Conservation (phyloP, 2,888 invertebrate species). For the Ichneumon xanthorius region DNA sequence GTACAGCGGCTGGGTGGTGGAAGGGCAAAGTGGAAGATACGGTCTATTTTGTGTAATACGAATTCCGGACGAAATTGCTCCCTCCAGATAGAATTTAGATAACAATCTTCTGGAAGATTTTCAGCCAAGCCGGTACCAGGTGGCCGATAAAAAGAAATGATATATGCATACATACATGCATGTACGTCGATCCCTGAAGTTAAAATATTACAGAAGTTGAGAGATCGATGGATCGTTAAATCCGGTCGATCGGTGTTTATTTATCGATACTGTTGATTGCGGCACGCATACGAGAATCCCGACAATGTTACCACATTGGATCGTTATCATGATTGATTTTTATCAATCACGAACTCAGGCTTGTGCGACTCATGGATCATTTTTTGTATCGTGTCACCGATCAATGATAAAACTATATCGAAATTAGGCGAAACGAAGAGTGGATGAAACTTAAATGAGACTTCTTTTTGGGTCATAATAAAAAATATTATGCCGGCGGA, state of each 20-base stretch:
- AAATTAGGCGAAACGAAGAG: neutral
- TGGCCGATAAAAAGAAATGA: neutral
- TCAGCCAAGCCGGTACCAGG: slow-evolving; percentile 5
- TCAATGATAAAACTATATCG: slow-evolving; percentile 7
- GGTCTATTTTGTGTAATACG: slow-evolving; percentile 70
- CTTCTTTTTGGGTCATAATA: neutral
- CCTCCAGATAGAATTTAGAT: slow-evolving; percentile 54
- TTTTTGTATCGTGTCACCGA: neutral
- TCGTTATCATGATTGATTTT: slow-evolving; percentile 34
- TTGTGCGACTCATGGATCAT: neutral
- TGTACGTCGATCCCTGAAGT: neutral
- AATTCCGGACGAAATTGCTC: slow-evolving; percentile 76
- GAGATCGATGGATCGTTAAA: neutral
- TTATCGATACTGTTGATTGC: neutral
- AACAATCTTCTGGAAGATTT: slow-evolving; percentile 40
- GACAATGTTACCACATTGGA: neutral
- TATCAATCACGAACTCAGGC: neutral
- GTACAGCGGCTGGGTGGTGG: slow-evolving; percentile 27
- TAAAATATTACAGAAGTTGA: neutral
- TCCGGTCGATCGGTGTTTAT: neutral
- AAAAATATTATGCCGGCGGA: neutral
- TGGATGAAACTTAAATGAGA: neutral
- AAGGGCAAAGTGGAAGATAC: slow-evolving; percentile 47
- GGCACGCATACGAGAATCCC: neutral
- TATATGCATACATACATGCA: neutral